A percentile compares a stretch with the other conserved stretches of the same genome.
Evolutionary conservation across 2,113 vertebrate genomes (phyloP).

Genomic region (Oryzias woworae): DNA sequence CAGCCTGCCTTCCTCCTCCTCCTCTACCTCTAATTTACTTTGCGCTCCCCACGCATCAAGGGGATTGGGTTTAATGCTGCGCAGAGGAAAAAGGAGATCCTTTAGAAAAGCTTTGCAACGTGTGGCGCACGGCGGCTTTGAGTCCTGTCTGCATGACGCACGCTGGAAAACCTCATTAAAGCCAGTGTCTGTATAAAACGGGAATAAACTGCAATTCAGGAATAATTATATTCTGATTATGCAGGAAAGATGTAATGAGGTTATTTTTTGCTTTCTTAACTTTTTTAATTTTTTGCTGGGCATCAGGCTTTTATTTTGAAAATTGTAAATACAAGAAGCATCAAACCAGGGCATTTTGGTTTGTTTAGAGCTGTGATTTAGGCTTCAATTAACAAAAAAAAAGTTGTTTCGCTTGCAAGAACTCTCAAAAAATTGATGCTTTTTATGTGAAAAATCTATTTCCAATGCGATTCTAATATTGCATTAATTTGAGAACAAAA

Average conservation of each 20-base stretch:
- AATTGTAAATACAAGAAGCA: too few relatives aligned
- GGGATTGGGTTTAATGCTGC: conserved; percentile 63
- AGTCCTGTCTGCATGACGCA: conserved; percentile 1
- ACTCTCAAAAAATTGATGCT: too few relatives aligned
- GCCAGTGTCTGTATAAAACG: not conserved
- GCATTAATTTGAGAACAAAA: too few relatives aligned
- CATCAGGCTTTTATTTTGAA: too few relatives aligned
- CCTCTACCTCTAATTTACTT: conserved; percentile 67
- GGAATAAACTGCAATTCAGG: not conserved
- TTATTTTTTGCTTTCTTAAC: too few relatives aligned
- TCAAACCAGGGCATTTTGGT: not conserved
- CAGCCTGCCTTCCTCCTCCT: conserved; percentile 37
- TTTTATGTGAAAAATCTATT: too few relatives aligned
- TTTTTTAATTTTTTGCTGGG: too few relatives aligned
- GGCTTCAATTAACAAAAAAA: not conserved
- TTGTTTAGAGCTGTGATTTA: not conserved
- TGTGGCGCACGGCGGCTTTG: conserved; percentile 15
- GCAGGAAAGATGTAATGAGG: too few relatives aligned
- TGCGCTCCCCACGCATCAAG: conserved; percentile 71
- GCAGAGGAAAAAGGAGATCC: conserved; percentile 40
- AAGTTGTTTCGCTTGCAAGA: too few relatives aligned
- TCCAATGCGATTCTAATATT: too few relatives aligned
- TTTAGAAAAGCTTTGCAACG: conserved; percentile 57
- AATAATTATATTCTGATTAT: too few relatives aligned
- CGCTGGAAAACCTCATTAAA: not conserved